Conservation (phyloP, 2,888 invertebrate genomes). For the Sinopyrophorus schimmeli region DNA sequence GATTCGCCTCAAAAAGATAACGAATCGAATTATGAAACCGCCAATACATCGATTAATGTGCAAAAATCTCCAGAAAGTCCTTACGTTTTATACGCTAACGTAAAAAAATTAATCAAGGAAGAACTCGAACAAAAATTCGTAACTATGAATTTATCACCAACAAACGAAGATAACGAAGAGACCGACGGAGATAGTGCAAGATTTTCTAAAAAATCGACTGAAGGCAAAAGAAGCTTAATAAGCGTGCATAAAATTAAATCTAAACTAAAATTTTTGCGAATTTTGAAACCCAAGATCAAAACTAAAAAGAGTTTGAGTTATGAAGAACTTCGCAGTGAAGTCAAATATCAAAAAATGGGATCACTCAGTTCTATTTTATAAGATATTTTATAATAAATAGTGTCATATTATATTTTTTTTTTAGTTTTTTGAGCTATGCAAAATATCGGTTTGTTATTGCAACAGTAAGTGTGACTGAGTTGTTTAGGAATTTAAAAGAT, state of each 20-base stretch:
- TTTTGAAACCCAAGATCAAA: slow-evolving; percentile 9
- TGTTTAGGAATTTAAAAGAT: too few relatives aligned
- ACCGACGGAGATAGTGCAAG: background rate
- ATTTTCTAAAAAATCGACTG: background rate
- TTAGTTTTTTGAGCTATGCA: too few relatives aligned
- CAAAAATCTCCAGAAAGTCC: background rate
- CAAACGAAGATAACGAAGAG: slow-evolving; percentile 1
- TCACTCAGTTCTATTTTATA: slow-evolving; percentile 18
- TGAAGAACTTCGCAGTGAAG: slow-evolving; percentile 16
- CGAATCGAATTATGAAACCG: background rate
- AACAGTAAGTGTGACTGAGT: too few relatives aligned
- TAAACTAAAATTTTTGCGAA: slow-evolving; percentile 22
- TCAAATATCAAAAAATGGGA: slow-evolving; percentile 29
- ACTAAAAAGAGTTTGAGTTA: slow-evolving; percentile 16
- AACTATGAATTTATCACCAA: too few relatives aligned
- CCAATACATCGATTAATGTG: background rate
- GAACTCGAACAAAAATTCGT: slow-evolving; percentile 19
- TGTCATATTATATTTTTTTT: too few relatives aligned
- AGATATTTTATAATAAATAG: background rate
- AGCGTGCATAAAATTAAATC: slow-evolving; percentile 24
- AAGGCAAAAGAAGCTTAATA: slow-evolving; percentile 13
- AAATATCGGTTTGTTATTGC: too few relatives aligned
- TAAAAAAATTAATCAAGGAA: slow-evolving; percentile 2
- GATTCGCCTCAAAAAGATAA: background rate
- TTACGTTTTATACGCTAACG: too few relatives aligned